Percentiles rank a stretch among this genome's conserved stretches.
Conservation (phyloP, 2,888 invertebrate species). For the Leptura quadrifasciata region DNA sequence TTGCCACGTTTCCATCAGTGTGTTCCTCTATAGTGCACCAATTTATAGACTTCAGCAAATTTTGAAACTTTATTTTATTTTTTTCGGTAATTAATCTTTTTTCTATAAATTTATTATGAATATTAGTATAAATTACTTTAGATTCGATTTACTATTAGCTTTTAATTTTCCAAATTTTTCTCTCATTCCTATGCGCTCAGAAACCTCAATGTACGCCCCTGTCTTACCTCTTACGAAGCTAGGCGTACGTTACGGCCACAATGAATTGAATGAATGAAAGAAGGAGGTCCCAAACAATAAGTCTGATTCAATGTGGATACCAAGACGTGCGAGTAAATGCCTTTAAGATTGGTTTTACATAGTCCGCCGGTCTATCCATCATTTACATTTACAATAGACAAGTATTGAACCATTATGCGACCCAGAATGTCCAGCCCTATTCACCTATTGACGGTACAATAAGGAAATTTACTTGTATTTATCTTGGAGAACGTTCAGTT, state of each 20-base stretch:
- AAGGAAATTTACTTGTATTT: slow-evolving; percentile 62
- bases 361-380: slow-evolving; percentile 57
- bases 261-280: slow-evolving; percentile 50
- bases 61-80: too few relatives aligned
- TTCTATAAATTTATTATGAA: too few relatives aligned
- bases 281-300: slow-evolving; percentile 56
- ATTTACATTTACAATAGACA: slow-evolving; percentile 60
- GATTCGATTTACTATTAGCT: too few relatives aligned
- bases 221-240: slow-evolving; percentile 17
- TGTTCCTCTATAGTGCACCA: too few relatives aligned
- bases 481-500: slow-evolving; percentile 45
- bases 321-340: slow-evolving; percentile 58
- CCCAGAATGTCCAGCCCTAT: slow-evolving; percentile 51
- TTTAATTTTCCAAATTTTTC: too few relatives aligned
- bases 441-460: slow-evolving; percentile 56
- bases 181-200: not conserved
- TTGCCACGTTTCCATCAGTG: too few relatives aligned
- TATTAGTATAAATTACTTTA: too few relatives aligned
- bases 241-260: slow-evolving; percentile 46
- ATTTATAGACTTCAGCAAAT: too few relatives aligned
- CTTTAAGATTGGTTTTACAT: slow-evolving; percentile 62
- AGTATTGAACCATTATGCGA: slow-evolving; percentile 50
- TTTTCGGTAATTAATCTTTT: too few relatives aligned
- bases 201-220: slow-evolving; percentile 21
- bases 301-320: slow-evolving; percentile 54